Base-by-base conservation (phyloP, 2,113 vertebrate species). In the Epinephelus fuscoguttatus region DNA sequence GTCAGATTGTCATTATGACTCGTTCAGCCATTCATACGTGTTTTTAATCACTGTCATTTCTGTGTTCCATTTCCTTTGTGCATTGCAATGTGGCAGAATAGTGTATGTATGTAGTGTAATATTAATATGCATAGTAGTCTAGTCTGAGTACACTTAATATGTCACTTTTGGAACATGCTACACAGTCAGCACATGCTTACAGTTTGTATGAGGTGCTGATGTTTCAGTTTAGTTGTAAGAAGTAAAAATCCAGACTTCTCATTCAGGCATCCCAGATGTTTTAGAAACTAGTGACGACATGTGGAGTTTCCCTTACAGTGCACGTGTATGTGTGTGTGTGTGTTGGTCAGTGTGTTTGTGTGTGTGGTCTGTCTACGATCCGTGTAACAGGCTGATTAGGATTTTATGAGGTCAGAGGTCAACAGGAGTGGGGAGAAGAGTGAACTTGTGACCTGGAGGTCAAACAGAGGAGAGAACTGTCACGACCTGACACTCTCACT, bases 321-420 rank as follows among this genome's bases (percentile, higher is more conserved):
- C 19, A 14, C 21, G 8, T 9, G 15, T 21, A 3, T 30, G 42
- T 70, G 42, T 17, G 52, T 56, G 42, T 17, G 52, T 56, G 30
- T 33, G 25, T 71, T 14, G 6, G 50, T 56, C 33, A 30, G 56
- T 57, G 78, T 81, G 78, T 84, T 42, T 80, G 88, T 80, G 82
- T 87, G 80, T 72, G 86, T 87, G 80, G 76, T 80, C 75, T 68
- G 78, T 83, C 66, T 68, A 61, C 79, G 83, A 89, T 77, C 86
- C 89, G 19, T 91, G 87, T 93, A 92, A 95, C 91, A 84, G 89
- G 82, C 67, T 76, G 83, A 89, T 93, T 90, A 84, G 85, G 83
- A 49, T 73, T 93, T 94, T 92, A 93, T 71, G 83, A 86, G 94
- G 90, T 94, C 82, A 91, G 40, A 87, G 91, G 90, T 94, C 92